phyloP scores from a whole-genome alignment of 92 coral and sea anemone species.

The Paramuricea clavata region DNA sequence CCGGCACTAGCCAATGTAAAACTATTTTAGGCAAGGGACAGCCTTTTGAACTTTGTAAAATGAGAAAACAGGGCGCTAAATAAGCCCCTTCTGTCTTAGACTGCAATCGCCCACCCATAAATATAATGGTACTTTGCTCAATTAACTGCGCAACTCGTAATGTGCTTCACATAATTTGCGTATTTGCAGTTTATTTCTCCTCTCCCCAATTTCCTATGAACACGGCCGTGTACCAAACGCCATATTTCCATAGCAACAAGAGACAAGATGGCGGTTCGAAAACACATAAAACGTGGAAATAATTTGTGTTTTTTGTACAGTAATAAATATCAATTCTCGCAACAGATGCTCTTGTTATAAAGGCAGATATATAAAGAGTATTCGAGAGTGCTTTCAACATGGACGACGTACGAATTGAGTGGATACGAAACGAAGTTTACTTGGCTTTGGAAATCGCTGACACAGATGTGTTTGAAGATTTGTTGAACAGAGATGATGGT shows the following conservation, averaged over 20 bases:
- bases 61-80: too few relatives aligned
- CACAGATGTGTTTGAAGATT: slow-evolving; percentile 96
- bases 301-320: background rate
- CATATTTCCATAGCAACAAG: slow-evolving; percentile 23
- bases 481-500: slow-evolving; percentile 94
- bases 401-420: slow-evolving; percentile 98
- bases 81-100: too few relatives aligned
- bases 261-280: slow-evolving; percentile 22
- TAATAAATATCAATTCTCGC: background rate
- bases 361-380: background rate
- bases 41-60: too few relatives aligned
- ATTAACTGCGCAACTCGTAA: slow-evolving; percentile 13
- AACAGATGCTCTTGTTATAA: background rate
- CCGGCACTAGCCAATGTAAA: too few relatives aligned
- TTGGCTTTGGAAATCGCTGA: slow-evolving; percentile 93
- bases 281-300: background rate
- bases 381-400: slow-evolving; percentile 31
- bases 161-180: background rate
- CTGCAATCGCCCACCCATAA: too few relatives aligned
- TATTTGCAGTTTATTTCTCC: background rate
- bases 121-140: background rate
- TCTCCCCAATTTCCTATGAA: background rate
- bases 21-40: too few relatives aligned
- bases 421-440: slow-evolving; percentile 94
- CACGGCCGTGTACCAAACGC: slow-evolving; percentile 2